Evolutionary conservation across 30 jellyfish, hydroid and myxozoan species (phyloP).

Genomic region (Turritopsis dohrnii): DNA sequence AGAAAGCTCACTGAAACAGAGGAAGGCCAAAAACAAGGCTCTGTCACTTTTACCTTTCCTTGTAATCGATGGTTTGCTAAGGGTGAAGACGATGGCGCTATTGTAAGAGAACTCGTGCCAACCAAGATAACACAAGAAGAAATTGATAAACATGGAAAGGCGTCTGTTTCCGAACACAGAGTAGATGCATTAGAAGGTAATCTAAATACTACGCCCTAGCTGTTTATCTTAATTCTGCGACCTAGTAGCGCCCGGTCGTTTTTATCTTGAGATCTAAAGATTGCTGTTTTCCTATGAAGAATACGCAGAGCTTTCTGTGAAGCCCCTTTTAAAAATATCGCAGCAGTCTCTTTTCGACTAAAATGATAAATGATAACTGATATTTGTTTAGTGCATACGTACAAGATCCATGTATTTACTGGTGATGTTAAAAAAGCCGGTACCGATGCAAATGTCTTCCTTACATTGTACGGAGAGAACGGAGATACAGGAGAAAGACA

Average conservation of each 20-base stretch:
- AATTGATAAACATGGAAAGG: slow-evolving; percentile 58
- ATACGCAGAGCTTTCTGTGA: no score
- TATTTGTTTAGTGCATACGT: slow-evolving; percentile 68
- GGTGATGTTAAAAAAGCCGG: slow-evolving; percentile 90
- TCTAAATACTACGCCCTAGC: background rate
- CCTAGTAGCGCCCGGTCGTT: no score
- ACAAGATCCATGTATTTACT: slow-evolving; percentile 82
- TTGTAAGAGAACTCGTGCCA: slow-evolving; percentile 95
- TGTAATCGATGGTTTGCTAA: slow-evolving; percentile 98
- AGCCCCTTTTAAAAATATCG: no score
- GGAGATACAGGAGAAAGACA: slow-evolving; percentile 98
- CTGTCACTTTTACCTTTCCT: slow-evolving; percentile 90
- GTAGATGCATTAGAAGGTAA: slow-evolving; percentile 85
- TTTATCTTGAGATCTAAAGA: no score
- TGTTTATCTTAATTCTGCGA: background rate
- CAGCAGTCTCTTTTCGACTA: no score
- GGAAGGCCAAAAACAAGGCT: slow-evolving; percentile 56
- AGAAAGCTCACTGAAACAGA: slow-evolving; percentile 52
- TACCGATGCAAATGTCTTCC: slow-evolving; percentile 94
- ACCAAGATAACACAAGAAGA: slow-evolving; percentile 74
- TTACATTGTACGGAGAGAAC: slow-evolving; percentile 86
- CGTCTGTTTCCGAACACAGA: slow-evolving; percentile 70
- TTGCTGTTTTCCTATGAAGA: no score
- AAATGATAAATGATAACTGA: no score
- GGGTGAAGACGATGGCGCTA: slow-evolving; percentile 94